Evolutionary conservation across 2,113 vertebrate species (phyloP).

Genomic region (Marmota monax): DNA sequence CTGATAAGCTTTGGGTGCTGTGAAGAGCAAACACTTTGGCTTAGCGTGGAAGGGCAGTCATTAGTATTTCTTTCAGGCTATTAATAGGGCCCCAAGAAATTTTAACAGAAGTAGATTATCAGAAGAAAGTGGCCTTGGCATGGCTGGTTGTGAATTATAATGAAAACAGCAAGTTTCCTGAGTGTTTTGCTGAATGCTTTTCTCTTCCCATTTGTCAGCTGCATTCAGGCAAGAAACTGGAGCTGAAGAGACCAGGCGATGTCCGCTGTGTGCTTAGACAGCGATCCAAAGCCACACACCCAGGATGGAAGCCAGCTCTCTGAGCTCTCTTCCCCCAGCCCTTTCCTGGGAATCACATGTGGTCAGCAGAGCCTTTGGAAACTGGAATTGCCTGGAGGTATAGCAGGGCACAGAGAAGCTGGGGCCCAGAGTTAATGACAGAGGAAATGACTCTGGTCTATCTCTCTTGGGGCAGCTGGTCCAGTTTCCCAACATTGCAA

Average conservation of each 20-base stretch:
- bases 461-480: background rate
- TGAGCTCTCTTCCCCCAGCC: background rate
- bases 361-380: conserved; percentile 58
- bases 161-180: conserved; percentile 86
- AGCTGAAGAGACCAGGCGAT: background rate
- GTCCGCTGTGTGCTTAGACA: conserved; percentile 56
- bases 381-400: conserved; percentile 63
- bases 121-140: conserved; percentile 79
- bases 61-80: conserved; percentile 83
- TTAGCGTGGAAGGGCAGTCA: conserved; percentile 81
- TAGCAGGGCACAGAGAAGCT: background rate
- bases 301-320: conserved; percentile 13
- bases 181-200: conserved; percentile 80
- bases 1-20: conserved; percentile 75
- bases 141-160: conserved; percentile 83
- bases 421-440: conserved; percentile 18
- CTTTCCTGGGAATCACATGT: background rate
- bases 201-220: conserved; percentile 74
- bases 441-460: conserved; percentile 27
- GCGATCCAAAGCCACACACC: background rate
- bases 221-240: conserved; percentile 50
- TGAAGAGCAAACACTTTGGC: conserved; percentile 83
- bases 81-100: conserved; percentile 79
- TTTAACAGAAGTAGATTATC: conserved; percentile 79
- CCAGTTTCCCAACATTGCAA: background rate